Conservation (phyloP, 1,140 invertebrate genomes). For the Rhopalosiphum maidis region DNA sequence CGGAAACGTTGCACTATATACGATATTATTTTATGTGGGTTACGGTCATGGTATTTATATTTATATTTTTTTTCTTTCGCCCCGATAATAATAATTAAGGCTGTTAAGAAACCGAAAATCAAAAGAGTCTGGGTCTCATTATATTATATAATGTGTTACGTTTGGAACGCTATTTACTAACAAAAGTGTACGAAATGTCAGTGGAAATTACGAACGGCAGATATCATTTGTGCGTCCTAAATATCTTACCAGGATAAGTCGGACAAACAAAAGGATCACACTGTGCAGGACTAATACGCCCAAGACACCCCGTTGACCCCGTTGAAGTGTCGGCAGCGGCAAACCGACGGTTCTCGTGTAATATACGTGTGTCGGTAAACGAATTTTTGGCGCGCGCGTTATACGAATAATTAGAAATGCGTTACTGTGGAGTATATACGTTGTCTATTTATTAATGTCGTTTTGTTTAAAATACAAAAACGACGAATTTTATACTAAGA, state of each 20-base stretch:
- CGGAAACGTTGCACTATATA: background rate
- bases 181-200: constrained; percentile 40
- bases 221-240: constrained; percentile 47
- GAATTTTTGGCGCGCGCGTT: background rate
- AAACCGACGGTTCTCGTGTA: background rate
- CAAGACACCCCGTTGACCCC: constrained; percentile 42
- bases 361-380: background rate
- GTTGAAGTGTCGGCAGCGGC: constrained; percentile 22
- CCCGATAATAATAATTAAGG: constrained; percentile 4
- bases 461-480: background rate
- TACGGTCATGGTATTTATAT: constrained; percentile 38
- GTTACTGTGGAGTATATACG: background rate
- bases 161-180: constrained; percentile 18
- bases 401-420: background rate
- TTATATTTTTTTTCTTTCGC: background rate
- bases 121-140: background rate
- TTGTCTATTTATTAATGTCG: background rate
- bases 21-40: background rate
- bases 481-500: background rate
- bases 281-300: constrained; percentile 42
- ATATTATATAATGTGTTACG: background rate
- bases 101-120: constrained; percentile 1
- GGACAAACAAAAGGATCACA: constrained; percentile 38
- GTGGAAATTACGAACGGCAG: constrained; percentile 10
- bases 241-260: constrained; percentile 30